Percentiles rank a stretch among this genome's conserved stretches.
Conservation (phyloP, 2,797 vertebrate genomes). For the Artibeus jamaicensis region DNA sequence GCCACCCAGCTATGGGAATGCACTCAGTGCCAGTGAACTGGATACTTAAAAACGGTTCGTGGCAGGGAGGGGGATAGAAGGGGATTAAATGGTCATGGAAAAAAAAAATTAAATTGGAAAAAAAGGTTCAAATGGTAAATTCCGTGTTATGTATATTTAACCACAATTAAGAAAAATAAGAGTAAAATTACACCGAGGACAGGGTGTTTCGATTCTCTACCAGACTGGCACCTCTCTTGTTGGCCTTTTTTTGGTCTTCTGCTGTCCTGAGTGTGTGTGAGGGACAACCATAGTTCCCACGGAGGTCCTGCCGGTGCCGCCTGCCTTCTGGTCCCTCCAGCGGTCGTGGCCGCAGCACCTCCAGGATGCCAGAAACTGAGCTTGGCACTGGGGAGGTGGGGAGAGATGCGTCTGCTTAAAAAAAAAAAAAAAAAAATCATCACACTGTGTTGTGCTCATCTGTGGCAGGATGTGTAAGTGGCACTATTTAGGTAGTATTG, state of each 20-base stretch:
- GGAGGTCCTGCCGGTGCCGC: rapidly evolving
- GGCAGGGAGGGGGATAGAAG: no score
- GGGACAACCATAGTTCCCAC: not conserved
- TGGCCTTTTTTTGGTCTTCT: not conserved
- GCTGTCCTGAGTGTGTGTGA: not conserved
- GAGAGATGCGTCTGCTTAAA: not conserved
- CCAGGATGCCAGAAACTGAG: not conserved
- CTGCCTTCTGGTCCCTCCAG: not conserved
- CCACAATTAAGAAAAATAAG: not conserved
- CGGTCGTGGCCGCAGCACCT: not conserved
- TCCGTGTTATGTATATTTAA: not conserved
- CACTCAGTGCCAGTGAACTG: not conserved
- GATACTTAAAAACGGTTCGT: not conserved
- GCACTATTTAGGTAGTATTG: not conserved
- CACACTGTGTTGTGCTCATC: not conserved
- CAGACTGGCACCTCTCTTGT: not conserved
- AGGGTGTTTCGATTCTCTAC: not conserved
- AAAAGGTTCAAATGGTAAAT: not conserved
- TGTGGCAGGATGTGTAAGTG: not conserved
- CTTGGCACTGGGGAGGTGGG: not conserved
- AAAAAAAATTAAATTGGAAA: not conserved
- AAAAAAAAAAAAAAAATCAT: not conserved
- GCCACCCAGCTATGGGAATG: no score
- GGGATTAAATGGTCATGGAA: not conserved
- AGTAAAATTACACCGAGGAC: not conserved